Evolutionary conservation across 2,888 invertebrate genomes (phyloP), one percentile per base, ranked within the genome.

Genomic region (Hedychridium roseum): DNA sequence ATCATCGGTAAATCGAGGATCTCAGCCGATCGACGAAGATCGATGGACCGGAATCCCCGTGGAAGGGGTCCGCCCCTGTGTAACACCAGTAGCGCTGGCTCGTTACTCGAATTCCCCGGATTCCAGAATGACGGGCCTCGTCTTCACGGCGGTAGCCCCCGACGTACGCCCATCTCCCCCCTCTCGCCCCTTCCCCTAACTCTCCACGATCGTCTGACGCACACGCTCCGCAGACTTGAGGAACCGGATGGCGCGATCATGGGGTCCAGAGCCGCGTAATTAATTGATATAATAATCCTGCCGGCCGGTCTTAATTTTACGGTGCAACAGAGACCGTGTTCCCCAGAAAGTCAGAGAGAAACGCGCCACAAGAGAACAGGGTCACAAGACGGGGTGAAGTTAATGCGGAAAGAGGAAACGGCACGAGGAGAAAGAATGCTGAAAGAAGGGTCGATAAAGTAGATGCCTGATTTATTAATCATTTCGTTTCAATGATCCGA

Each of bases 251-350:
- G 60, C 62, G 47, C 60, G 66, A 61, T 57, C 57, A 41, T 57
- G 58, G 42, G 54, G 48, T 43, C 51, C 55, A 49, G 58, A 56
- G 48, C 55, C 58, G 58, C 53, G 61, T 64, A 70, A 71, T 71
- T 71, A 71, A 71, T 71, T 70, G 64, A 66, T 70, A 66, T 68
- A 70, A 70, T 68, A 69, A 71, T 69, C 64, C 63, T 56, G 69
- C 65, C 65, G 60, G 65, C 53, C 57, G 48, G 68, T 61, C 64
- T 68, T 69, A 68, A 70, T 68, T 66, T 69, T 60, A 58, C 57
- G 60, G 56, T 44, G 57, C n/a, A n/a, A n/a, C n/a, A n/a, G n/a
- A n/a, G n/a, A n/a, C n/a, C n/a, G n/a, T n/a, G n/a, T n/a, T n/a
- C n/a, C n/a, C n/a, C n/a, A n/a, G n/a, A n/a, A n/a, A n/a, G n/a